Base-by-base conservation (phyloP, 2,113 vertebrate genomes). In the Sorex fumeus region DNA sequence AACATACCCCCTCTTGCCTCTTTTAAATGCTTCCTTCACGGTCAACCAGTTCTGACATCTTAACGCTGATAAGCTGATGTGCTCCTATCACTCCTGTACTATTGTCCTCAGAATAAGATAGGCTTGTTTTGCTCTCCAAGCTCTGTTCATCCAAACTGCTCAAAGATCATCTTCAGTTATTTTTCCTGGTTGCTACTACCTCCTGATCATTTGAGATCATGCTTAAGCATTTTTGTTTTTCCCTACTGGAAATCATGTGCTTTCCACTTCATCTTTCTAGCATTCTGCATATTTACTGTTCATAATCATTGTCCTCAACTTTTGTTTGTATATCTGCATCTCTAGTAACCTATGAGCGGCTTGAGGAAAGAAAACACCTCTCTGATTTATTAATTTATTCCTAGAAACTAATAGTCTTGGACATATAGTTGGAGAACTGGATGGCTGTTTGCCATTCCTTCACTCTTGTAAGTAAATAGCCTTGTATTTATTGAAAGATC, bases 41-140 rank as follows among this genome's bases (percentile, higher is more conserved):
- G 53, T 21, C 57, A 21, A 28, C 36, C 23, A 3, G 19, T 34
- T 32, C 21, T 36, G 36, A 15, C 36, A 1, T 9, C 2, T 19
- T 50, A 12, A 0, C 16, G 0, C 0, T 66, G 57, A 60, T 60
- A 60, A 60, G 19, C 3, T 60, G 57, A 66, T 10, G 3, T 66
- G 25, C 10, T 62, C 60, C 5, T 2, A 0, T 30, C 19, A 2
- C 28, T 28, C 57, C 30, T 6, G 0, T 1, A 4, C 18, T 25
- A 10, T 1, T 36, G 43, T 30, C n/a, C 45, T 25, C 25, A 19
- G 32, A 25, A 2, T 19, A 3, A 50, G 15, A 27, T 34, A 50
- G 9, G 13, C 13, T 50, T 50, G 47, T 50, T 50, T 50, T 50
- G 47, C 47, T 50, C 47, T 50, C 47, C 47, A 50, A 13, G 10